Percentiles rank a stretch among this genome's conserved stretches.
Evolutionary conservation across 1,140 invertebrate genomes (phyloP).

Genomic region (Macrosteles quadrilineatus): DNA sequence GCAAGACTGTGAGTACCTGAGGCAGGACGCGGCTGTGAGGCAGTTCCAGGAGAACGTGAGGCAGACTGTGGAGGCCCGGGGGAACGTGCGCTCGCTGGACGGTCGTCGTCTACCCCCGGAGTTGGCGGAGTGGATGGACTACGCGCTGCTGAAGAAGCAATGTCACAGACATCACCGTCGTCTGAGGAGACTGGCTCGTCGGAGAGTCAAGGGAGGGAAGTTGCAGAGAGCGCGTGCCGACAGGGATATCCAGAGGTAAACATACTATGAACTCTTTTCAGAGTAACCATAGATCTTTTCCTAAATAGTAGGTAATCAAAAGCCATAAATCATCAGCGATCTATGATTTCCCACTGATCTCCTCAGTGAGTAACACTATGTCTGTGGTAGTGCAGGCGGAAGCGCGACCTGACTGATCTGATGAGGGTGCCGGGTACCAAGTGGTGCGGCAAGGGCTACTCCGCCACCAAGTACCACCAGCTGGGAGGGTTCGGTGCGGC

Average conservation of each 20-base stretch:
- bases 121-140: constrained; percentile 53
- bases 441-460: constrained; percentile 84
- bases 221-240: constrained; percentile 15
- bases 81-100: constrained; percentile 49
- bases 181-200: constrained; percentile 31
- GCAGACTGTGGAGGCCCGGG: constrained; percentile 55
- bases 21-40: constrained; percentile 53
- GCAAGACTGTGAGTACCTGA: constrained; percentile 66
- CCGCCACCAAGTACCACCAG: constrained; percentile 70
- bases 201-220: constrained; percentile 8
- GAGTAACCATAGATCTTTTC: not conserved
- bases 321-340: too few species aligned
- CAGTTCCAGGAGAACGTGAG: constrained; percentile 59
- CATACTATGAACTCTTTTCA: not conserved
- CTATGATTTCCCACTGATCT: too few species aligned
- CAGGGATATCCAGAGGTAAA: constrained; percentile 22
- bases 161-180: constrained; percentile 37
- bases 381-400: constrained; percentile 45
- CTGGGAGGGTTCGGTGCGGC: constrained; percentile 74
- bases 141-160: constrained; percentile 24
- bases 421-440: constrained; percentile 78
- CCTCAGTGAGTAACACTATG: too few species aligned
- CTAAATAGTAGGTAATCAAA: too few species aligned
- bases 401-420: constrained; percentile 60
- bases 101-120: constrained; percentile 49